Evolutionary conservation across 1,140 invertebrate species (phyloP).

Genomic region (Micrasema minimum): DNA sequence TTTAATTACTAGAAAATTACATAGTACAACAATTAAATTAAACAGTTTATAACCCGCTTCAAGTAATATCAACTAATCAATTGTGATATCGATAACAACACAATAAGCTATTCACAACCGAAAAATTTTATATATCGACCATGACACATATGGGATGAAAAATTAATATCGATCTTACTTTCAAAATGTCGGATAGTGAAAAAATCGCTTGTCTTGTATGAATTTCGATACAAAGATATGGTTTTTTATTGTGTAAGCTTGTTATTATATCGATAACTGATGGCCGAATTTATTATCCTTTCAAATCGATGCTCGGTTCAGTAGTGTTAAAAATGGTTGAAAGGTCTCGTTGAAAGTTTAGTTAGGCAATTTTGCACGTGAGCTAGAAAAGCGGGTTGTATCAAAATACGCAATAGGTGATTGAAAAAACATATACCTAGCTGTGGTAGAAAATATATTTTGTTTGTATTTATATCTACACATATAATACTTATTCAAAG

Average conservation of each 20-base stretch:
- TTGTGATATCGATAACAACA: constrained; percentile 15
- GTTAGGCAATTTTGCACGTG: no score
- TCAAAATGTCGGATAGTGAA: constrained; percentile 17
- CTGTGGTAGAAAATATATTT: no score
- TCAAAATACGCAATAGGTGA: no score
- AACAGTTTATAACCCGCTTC: constrained; percentile 8
- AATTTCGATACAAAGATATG: not conserved
- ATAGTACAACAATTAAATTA: not conserved
- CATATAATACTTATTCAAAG: no score
- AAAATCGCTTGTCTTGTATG: constrained; percentile 15
- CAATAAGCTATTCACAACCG: constrained; percentile 1
- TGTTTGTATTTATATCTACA: no score
- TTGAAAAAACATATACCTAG: no score
- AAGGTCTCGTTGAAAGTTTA: no score
- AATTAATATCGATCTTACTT: not conserved
- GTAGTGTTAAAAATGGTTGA: not conserved
- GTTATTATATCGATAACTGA: constrained; percentile 8
- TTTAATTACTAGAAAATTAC: constrained; percentile 17
- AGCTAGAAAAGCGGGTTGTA: no score
- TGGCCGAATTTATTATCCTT: constrained; percentile 3
- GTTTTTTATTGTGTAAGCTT: constrained; percentile 6
- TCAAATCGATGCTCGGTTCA: constrained; percentile 1
- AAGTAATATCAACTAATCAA: constrained; percentile 7
- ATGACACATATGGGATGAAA: constrained; percentile 28
- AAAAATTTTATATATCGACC: constrained; percentile 1